Evolutionary conservation across 2,888 invertebrate species (phyloP).

Genomic region (Noctuana brunneofusca): DNA sequence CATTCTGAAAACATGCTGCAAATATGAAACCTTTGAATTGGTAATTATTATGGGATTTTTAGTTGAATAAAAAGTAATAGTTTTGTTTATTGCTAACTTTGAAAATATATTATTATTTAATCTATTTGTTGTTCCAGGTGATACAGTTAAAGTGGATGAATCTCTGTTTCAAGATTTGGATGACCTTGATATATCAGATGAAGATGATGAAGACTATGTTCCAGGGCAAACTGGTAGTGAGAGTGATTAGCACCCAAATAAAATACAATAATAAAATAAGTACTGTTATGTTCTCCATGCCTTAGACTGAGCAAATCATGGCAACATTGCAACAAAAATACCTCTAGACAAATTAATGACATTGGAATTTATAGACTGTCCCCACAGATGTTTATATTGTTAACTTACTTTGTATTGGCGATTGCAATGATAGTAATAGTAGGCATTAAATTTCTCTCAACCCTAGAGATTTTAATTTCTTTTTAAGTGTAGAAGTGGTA

Average conservation of each 20-base stretch:
- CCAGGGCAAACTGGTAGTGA: constrained; percentile 78
- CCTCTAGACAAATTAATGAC: constrained; percentile 1
- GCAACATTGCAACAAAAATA: constrained; percentile 24
- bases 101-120: not conserved
- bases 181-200: constrained; percentile 89
- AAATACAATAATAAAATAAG: not conserved
- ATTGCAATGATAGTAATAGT: not conserved
- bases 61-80: no score
- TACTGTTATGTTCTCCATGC: constrained; percentile 13
- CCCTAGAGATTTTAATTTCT: not conserved
- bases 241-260: constrained; percentile 58
- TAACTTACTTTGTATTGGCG: not conserved
- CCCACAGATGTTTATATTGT: not conserved
- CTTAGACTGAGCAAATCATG: constrained; percentile 25
- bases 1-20: no score
- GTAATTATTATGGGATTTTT: no score
- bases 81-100: not conserved
- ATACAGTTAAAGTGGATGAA: constrained; percentile 95
- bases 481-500: not conserved
- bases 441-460: not conserved
- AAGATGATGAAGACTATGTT: constrained; percentile 84
- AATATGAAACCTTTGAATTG: no score
- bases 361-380: constrained; percentile 6
- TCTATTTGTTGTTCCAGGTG: constrained; percentile 76
- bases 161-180: constrained; percentile 95